Base-by-base conservation (phyloP, 2,888 invertebrate species). In the Drosophila macrospina region DNA sequence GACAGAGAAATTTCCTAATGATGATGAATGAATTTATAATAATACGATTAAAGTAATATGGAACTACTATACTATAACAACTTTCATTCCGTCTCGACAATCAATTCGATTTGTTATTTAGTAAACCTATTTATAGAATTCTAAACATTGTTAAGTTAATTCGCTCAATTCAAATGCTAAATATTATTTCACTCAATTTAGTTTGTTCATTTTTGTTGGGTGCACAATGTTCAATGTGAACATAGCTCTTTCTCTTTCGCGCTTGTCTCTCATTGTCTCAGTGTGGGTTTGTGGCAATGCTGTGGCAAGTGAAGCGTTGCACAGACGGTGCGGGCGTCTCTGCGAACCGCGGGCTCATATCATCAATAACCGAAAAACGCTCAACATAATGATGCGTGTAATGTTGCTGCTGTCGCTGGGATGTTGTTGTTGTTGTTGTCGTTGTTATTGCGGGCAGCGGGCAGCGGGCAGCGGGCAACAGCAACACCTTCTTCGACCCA, bases 361-460 rank as follows among this genome's bases (percentile, higher is more conserved):
- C 82, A 84, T 83, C 82, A 78, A 85, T 76, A 86, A 81, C 76
- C 66, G 52, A 66, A 69, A 68, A 69, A 66, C 77, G 64, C 64
- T 70, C 74, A 75, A 72, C 84, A 84, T 90, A 90, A 90, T 90
- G 89, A 90, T 87, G 86, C 90, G 89, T 90, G 86, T 90, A 89
- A 90, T 89, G 77, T 81, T 74, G 86, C 77, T 77, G 85, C 84
- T 75, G 77, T 74, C 67, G 70, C 47, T 57, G 66, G 26, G 48
- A 5, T 20, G 24, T n/a, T 48, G 37, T 8, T 37, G 16, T 26
- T 26, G 28, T 15, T 52, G 34, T 15, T 67, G 64, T 56, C 52
- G 60, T 28, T 50, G 42, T 15, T 16, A 65, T 36, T 32, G 34
- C 32, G 34, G 39, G 51, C 61, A 39, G 8, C 28, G 28, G 28